Percentiles rank a stretch among this genome's conserved stretches.
These are phyloP conservation scores for Dexiosoma caninum DNA, from an alignment of 2,888 invertebrate species.

Conservation along the genomic window DNA sequence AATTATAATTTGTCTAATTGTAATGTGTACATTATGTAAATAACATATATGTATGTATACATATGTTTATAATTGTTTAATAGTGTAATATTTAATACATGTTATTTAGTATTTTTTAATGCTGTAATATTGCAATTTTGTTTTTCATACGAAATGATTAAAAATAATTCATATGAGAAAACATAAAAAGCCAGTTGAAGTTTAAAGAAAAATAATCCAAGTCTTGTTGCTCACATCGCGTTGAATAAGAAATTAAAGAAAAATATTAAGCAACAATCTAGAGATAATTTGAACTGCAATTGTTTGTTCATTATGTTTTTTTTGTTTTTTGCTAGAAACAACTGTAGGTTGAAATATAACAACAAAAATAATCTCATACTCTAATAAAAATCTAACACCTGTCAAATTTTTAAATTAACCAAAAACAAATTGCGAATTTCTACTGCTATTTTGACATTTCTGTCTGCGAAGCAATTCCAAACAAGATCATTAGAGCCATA, in stretches of 20 bases:
- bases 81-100: constrained; percentile 18
- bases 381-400: constrained; percentile 24
- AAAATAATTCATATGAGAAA: not conserved
- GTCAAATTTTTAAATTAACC: constrained; percentile 26
- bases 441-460: not conserved
- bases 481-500: not conserved
- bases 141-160: not conserved
- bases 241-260: constrained; percentile 15
- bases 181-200: not conserved
- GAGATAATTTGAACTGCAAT: constrained; percentile 4
- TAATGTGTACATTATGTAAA: no score
- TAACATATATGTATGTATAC: no score
- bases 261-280: constrained; percentile 31
- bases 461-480: not conserved
- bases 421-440: not conserved
- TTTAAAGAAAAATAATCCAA: not conserved
- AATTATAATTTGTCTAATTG: no score
- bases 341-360: not conserved
- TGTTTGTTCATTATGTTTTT: no score
- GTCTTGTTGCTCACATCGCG: not conserved
- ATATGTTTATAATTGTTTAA: not conserved
- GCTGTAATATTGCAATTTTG: constrained; percentile 6
- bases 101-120: constrained; percentile 16
- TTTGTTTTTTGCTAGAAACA: not conserved
- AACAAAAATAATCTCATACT: not conserved